Evolutionary conservation across 2,113 vertebrate genomes (phyloP).

Genomic region (Bos indicus): DNA sequence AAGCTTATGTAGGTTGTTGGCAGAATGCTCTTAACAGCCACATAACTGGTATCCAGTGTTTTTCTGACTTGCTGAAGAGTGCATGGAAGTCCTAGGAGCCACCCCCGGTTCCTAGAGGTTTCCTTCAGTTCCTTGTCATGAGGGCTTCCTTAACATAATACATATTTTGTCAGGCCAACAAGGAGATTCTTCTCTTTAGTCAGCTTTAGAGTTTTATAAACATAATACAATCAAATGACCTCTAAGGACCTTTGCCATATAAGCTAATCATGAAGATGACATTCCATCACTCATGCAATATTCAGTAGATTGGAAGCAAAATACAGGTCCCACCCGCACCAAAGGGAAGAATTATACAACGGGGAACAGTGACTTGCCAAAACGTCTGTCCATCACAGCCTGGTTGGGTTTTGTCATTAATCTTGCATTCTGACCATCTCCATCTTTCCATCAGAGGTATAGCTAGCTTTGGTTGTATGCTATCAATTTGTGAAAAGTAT

Average conservation of each 20-base stretch:
- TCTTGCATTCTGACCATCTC: neutral
- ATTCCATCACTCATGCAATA: neutral
- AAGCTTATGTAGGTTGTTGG: neutral
- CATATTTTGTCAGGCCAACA: neutral
- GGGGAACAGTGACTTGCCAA: no score
- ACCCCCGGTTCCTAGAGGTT: neutral
- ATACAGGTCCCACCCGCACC: neutral
- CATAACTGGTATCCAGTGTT: neutral
- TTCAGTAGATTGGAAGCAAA: neutral
- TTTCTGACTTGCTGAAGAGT: neutral
- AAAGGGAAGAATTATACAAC: neutral
- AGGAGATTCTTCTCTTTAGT: neutral
- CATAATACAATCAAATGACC: neutral
- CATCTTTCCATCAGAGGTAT: neutral
- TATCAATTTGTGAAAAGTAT: neutral
- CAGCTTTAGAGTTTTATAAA: neutral
- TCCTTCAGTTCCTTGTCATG: neutral
- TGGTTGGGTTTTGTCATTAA: neutral
- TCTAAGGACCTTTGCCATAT: neutral
- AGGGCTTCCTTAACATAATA: neutral
- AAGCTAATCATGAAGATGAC: neutral
- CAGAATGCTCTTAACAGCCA: neutral
- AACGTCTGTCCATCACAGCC: neutral
- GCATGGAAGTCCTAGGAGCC: neutral
- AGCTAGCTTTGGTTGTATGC: neutral